Evolutionary conservation across 2,797 vertebrate species (phyloP).

Genomic region (Ctenosaura bakeri): DNA sequence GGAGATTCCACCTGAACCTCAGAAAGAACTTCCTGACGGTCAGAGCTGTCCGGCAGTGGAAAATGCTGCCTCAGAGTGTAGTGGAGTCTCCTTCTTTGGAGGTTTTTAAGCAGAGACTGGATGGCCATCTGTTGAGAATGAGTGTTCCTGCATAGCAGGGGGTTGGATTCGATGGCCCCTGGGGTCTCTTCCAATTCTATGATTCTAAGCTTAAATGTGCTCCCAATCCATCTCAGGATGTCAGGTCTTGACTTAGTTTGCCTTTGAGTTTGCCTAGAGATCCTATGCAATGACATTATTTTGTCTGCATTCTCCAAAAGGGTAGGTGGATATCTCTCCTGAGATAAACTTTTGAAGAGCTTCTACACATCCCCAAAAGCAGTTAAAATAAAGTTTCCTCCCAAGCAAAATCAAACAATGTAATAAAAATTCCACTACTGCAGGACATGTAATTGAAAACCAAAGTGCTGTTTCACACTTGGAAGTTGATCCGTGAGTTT

Average conservation of each 20-base stretch:
- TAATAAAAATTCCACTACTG: neutral
- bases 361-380: neutral
- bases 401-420: neutral
- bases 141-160: no score
- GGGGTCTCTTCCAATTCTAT: no score
- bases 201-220: neutral
- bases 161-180: no score
- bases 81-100: no score
- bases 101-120: no score
- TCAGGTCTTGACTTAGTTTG: neutral
- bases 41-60: no score
- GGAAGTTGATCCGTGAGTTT: neutral
- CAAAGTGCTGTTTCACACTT: neutral
- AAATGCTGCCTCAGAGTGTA: no score
- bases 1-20: no score
- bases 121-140: no score
- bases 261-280: neutral
- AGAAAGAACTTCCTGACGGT: no score
- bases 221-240: neutral
- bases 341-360: neutral
- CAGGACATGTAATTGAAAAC: neutral
- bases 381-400: neutral
- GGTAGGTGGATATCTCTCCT: neutral
- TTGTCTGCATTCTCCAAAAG: neutral
- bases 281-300: neutral